Percentiles rank a stretch among this genome's conserved stretches.
phyloP scores from a whole-genome alignment of 2,888 invertebrate genomes.

The Nomada ferruginata region DNA sequence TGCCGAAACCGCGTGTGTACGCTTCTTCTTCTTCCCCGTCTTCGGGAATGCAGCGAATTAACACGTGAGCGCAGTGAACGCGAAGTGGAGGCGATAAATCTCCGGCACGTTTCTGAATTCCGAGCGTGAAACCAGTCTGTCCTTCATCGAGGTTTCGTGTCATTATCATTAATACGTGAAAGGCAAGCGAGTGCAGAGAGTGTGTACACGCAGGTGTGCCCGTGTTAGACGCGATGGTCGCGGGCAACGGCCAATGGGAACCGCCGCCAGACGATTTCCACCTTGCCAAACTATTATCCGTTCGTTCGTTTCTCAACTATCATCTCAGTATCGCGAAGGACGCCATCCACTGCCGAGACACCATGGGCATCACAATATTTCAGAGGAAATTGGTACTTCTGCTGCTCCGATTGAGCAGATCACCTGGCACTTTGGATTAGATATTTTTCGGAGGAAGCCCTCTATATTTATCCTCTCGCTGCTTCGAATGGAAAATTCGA shows the following conservation, averaged over 20 bases:
- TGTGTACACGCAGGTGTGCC: conserved; percentile 57
- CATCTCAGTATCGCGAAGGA: conserved; percentile 43
- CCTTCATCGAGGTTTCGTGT: conserved; percentile 69
- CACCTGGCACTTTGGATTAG: no score
- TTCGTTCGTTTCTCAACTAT: conserved; percentile 58
- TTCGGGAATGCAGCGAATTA: conserved; percentile 61
- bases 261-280: conserved; percentile 55
- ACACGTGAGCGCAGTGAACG: conserved; percentile 62
- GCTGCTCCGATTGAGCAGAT: no score
- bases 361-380: conserved; percentile 54
- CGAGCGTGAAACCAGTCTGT: conserved; percentile 66
- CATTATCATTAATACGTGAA: conserved; percentile 74
- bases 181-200: conserved; percentile 57
- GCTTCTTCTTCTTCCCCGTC: conserved; percentile 8
- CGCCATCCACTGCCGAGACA: conserved; percentile 33
- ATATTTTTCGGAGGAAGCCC: no score
- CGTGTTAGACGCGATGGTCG: conserved; percentile 54
- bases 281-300: conserved; percentile 57
- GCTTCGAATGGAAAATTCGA: conserved; percentile 49
- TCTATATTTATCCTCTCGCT: neutral
- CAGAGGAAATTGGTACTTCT: conserved; percentile 6
- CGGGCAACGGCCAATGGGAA: conserved; percentile 50
- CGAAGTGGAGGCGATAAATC: conserved; percentile 67
- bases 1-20: conserved; percentile 28
- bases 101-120: conserved; percentile 68